A percentile compares a stretch with the other conserved stretches of the same genome.
These are phyloP conservation scores for Brachionus manjavacas DNA, from an alignment of 1,140 invertebrate species.

Conservation along the genomic window DNA sequence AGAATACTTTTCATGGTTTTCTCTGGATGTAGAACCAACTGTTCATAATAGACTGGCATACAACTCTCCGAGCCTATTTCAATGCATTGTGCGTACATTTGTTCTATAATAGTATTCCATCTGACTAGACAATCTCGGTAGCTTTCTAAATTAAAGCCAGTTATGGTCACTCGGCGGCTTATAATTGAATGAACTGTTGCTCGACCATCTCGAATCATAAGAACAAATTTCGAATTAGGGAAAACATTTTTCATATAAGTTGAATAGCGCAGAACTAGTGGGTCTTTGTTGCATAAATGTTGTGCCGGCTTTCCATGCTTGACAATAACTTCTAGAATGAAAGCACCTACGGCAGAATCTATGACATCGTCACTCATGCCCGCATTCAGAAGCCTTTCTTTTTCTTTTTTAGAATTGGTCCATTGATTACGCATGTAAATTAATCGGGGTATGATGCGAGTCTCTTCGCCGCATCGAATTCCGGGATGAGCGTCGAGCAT, in stretches of 20 bases:
- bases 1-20: conserved; percentile 83
- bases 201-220: conserved; percentile 94
- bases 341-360: conserved; percentile 88
- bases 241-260: conserved; percentile 65
- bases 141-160: conserved; percentile 87
- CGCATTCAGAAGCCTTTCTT: conserved; percentile 66
- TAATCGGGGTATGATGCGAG: conserved; percentile 87
- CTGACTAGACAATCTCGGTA: conserved; percentile 88
- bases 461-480: conserved; percentile 95
- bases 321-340: conserved; percentile 75
- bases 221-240: conserved; percentile 81
- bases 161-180: conserved; percentile 92
- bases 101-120: conserved; percentile 89
- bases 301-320: conserved; percentile 84
- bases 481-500: conserved; percentile 98
- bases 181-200: conserved; percentile 96
- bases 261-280: conserved; percentile 92
- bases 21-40: conserved; percentile 86
- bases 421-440: conserved; percentile 78
- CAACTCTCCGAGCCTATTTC: conserved; percentile 64
- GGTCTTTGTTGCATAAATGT: conserved; percentile 95
- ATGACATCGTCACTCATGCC: conserved; percentile 85
- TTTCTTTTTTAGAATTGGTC: conserved; percentile 85
- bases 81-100: conserved; percentile 87
- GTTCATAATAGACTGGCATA: conserved; percentile 88